Evolutionary conservation across 2,113 vertebrate genomes (phyloP), one percentile per base, ranked within the genome.

Genomic region (Noctilio leporinus): DNA sequence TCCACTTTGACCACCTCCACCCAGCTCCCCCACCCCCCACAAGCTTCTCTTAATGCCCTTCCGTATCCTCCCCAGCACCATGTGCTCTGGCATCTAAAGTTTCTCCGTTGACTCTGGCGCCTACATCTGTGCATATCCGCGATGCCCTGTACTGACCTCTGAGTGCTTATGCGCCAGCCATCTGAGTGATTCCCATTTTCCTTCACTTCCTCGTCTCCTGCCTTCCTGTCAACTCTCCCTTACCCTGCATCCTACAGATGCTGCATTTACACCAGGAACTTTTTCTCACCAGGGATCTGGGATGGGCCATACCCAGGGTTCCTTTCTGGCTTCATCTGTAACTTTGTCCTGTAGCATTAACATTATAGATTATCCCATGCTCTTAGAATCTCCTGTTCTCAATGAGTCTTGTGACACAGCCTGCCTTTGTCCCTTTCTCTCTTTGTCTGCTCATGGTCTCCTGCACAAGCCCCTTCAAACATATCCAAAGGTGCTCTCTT

Each of bases 81-180:
- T 5, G 35, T 73, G 10, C 40, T 78, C 55, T 62, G 64, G 16
- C 67, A 6, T 45, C 24, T 49, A 19, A 33, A 47, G 28, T 8
- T 19, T 77, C 84, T 33, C 0, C 0, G 0, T 9, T 33, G n/a
- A 24, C 55, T 24, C 53, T 45, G n/a, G 12, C 30, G 20, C 20
- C 19, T 26, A 14, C 24, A 4, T 1, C 4, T 0, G 4, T 20
- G 2, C 8, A 5, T 51, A 11, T 69, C 55, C 15, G 9, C 2
- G 7, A n/a, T 24, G 16, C 28, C 20, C 64, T 65, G 51, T 75
- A 75, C 75, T 62, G 45, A 62, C 80, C 70, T 81, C 11, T 0
- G 0, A 26, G 24, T 3, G 17, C 24, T 24, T 53, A 8, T 40
- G 28, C 47, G 24, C 73, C 26, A 5, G 28, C 64, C 10, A 0